These are phyloP conservation scores for Rhogogaster chlorosoma DNA, from an alignment of 2,888 invertebrate genomes.

Conservation along the genomic window DNA sequence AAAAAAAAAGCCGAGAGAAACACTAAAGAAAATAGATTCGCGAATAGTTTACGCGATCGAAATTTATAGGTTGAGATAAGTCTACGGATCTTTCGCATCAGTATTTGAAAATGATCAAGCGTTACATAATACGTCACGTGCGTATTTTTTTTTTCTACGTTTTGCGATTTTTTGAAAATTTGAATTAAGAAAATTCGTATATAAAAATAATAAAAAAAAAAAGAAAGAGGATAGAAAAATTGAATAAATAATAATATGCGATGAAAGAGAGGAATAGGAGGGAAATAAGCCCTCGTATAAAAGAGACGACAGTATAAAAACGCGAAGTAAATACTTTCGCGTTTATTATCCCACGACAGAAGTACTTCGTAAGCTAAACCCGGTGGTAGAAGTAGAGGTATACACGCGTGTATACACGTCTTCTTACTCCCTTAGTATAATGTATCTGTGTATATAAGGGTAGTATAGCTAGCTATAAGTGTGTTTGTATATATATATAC, in stretches of 20 bases:
- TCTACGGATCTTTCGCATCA: neutral
- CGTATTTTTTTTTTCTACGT: too few species aligned
- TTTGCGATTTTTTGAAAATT: too few species aligned
- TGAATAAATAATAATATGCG: neutral
- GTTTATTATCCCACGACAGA: conserved; percentile 54
- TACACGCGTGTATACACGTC: neutral
- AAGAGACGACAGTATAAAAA: conserved; percentile 44
- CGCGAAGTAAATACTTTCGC: conserved; percentile 54
- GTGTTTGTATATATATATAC: neutral
- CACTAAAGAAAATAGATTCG: neutral
- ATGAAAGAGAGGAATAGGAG: conserved; percentile 21
- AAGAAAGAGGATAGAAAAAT: neutral
- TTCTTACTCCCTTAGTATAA: neutral
- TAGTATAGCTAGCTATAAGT: neutral
- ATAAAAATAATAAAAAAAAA: neutral
- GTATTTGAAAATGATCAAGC: neutral
- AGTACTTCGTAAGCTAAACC: conserved; percentile 31
- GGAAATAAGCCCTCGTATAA: conserved; percentile 38
- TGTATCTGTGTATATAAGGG: too few species aligned
- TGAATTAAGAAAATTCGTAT: too few species aligned
- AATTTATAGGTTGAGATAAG: neutral
- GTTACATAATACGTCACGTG: too few species aligned
- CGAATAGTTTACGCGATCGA: neutral
- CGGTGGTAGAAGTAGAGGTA: neutral
- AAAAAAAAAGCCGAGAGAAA: too few species aligned